phyloP scores from a whole-genome alignment of 2,113 vertebrate genomes.

The Microcebus tavaratra region DNA sequence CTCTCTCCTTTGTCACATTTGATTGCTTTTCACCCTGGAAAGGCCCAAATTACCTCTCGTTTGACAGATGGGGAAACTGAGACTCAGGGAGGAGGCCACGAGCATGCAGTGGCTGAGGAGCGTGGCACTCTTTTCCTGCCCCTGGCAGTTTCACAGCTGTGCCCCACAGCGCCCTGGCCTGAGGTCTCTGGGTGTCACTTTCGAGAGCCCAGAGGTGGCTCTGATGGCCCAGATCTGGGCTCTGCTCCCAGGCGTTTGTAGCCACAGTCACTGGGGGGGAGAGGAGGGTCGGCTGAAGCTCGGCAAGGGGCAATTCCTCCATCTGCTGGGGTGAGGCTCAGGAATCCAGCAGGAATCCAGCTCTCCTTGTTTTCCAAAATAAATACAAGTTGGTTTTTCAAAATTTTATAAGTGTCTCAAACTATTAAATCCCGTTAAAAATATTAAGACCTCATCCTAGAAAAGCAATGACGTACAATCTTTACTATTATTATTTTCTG shows the following conservation, averaged over 20 bases:
- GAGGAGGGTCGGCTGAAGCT: background rate
- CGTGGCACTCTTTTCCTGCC: background rate
- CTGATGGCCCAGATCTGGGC: rapidly evolving
- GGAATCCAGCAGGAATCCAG: background rate
- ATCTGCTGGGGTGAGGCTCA: background rate
- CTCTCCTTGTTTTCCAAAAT: background rate
- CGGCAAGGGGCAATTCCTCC: background rate
- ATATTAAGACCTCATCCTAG: background rate
- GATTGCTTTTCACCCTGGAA: background rate
- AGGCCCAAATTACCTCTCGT: background rate
- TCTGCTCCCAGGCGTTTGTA: too few relatives aligned
- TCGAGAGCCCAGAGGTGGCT: background rate
- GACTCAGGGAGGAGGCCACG: background rate
- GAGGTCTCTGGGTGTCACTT: background rate
- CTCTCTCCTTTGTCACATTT: background rate
- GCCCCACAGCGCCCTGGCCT: too few relatives aligned
- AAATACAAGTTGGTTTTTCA: background rate
- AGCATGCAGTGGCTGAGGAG: background rate
- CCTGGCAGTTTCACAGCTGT: too few relatives aligned
- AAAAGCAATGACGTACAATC: background rate
- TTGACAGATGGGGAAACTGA: background rate
- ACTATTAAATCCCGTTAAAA: background rate
- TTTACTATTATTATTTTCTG: background rate
- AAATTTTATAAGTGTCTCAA: background rate
- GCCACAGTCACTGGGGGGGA: rapidly evolving